phyloP scores from a whole-genome alignment of 2,888 invertebrate species.

The Zygogramma bicolorata region DNA sequence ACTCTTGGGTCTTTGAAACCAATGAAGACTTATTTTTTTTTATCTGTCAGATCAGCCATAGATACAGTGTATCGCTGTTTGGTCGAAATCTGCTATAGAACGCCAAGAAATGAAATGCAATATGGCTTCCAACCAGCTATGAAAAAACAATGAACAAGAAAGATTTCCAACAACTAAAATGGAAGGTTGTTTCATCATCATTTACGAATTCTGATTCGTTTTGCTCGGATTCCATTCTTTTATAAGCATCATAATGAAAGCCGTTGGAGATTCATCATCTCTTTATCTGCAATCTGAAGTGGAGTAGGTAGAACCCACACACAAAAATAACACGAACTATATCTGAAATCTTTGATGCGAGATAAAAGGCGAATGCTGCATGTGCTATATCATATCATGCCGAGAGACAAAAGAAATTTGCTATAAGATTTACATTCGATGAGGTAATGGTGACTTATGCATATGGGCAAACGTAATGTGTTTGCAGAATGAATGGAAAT shows the following conservation, averaged over 20 bases:
- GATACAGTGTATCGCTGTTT: too few relatives aligned
- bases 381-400: neutral
- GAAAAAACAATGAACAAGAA: too few relatives aligned
- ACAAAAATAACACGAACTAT: slow-evolving; percentile 24
- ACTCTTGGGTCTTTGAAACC: too few relatives aligned
- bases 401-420: neutral
- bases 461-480: too few relatives aligned
- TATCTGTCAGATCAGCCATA: too few relatives aligned
- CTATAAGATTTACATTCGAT: neutral
- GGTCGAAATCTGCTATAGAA: too few relatives aligned
- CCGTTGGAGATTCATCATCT: slow-evolving; percentile 19
- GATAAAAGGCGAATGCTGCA: slow-evolving; percentile 8
- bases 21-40: too few relatives aligned
- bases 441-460: too few relatives aligned
- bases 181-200: neutral
- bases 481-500: too few relatives aligned
- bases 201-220: neutral
- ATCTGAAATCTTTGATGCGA: slow-evolving; percentile 11
- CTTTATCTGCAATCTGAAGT: slow-evolving; percentile 25
- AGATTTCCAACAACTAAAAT: neutral
- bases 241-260: slow-evolving; percentile 8
- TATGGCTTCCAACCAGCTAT: too few relatives aligned
- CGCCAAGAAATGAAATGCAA: too few relatives aligned
- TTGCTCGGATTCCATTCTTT: neutral
- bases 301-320: slow-evolving; percentile 22